Evolutionary conservation across 2,113 vertebrate genomes (phyloP).

Genomic region (Oreotrochilus melanogaster): DNA sequence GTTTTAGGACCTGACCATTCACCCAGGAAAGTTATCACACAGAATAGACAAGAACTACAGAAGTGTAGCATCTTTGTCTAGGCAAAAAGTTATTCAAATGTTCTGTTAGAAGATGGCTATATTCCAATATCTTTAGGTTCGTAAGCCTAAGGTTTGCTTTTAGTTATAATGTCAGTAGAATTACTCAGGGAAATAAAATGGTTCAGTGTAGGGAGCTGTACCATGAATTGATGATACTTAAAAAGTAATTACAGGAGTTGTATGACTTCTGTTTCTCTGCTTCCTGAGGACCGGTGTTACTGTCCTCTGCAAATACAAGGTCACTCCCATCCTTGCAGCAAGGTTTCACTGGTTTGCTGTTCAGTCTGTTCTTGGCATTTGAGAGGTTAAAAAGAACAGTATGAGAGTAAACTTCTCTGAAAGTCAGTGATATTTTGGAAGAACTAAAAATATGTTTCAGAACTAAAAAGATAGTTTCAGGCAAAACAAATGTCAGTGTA

Average conservation of each 20-base stretch:
- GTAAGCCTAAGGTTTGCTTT: background rate
- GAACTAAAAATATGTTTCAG: conserved; percentile 5
- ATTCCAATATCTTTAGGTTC: background rate
- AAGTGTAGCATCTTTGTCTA: background rate
- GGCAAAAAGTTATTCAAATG: background rate
- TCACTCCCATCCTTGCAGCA: background rate
- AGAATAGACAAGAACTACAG: background rate
- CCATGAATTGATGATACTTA: background rate
- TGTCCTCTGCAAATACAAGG: background rate
- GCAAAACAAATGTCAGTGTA: conserved; percentile 33
- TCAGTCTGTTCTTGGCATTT: background rate
- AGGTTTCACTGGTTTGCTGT: background rate
- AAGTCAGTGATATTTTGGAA: background rate
- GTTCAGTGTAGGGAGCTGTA: background rate
- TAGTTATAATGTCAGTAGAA: background rate
- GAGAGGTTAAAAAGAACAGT: background rate
- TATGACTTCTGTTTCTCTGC: background rate
- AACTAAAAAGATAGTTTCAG: conserved; percentile 33
- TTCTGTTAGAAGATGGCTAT: background rate
- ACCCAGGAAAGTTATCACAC: background rate
- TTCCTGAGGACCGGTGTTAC: background rate
- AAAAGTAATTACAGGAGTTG: background rate
- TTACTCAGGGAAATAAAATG: background rate
- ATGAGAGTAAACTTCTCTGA: background rate
- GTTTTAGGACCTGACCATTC: background rate